Evolutionary conservation across 1,140 invertebrate genomes (phyloP).

Genomic region (Anastrepha ludens): DNA sequence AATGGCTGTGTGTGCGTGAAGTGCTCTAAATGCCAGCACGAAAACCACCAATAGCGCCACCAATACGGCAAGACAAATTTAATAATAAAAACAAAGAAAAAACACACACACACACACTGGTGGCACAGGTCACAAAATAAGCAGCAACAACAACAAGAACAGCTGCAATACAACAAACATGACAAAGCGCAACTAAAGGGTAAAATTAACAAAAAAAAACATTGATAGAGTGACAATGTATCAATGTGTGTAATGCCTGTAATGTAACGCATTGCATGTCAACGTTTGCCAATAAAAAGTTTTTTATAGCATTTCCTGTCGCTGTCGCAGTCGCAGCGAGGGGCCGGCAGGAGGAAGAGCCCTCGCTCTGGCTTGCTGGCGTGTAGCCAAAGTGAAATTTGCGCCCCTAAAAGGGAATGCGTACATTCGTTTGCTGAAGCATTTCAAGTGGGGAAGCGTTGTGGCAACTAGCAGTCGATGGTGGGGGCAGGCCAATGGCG

Average conservation of each 20-base stretch:
- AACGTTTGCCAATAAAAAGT: constrained; percentile 48
- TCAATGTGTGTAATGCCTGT: constrained; percentile 6
- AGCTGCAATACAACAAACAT: not conserved
- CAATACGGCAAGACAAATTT: not conserved
- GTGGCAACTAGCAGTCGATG: not conserved
- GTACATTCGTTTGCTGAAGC: not conserved
- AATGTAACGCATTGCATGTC: constrained; percentile 49
- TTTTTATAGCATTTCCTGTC: constrained; percentile 53
- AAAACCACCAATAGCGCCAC: not conserved
- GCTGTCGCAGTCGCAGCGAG: not conserved
- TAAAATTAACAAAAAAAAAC: constrained; percentile 36
- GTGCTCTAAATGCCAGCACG: too few relatives aligned
- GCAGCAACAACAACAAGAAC: not conserved
- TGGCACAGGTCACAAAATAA: not conserved
- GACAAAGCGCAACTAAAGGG: not conserved
- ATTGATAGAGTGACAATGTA: not conserved
- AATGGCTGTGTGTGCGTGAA: not conserved
- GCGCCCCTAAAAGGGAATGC: constrained; percentile 27
- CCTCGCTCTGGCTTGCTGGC: not conserved
- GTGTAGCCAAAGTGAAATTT: constrained; percentile 32
- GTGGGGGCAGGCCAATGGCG: not conserved
- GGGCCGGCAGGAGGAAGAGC: not conserved
- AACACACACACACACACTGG: not conserved
- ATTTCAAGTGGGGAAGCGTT: not conserved
- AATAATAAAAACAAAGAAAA: not conserved